Percentiles rank a stretch among this genome's conserved stretches.
These are phyloP conservation scores for Epinotia demarniana DNA, from an alignment of 2,888 invertebrate species.

Conservation along the genomic window DNA sequence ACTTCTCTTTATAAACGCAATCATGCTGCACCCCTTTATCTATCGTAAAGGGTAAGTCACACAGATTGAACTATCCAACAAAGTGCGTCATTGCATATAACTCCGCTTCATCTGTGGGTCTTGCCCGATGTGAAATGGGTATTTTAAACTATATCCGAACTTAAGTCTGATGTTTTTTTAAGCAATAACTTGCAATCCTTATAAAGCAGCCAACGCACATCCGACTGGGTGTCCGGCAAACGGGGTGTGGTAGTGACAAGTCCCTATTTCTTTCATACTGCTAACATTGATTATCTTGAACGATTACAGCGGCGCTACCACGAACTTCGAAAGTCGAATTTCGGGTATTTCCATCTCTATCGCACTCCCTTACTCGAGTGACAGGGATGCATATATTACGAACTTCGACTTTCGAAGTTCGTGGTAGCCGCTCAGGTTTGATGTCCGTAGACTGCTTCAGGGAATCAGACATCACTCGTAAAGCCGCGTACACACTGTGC, in stretches of 20 bases:
- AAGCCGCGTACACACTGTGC: too few species aligned
- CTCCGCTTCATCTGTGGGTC: neutral
- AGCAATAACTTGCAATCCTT: neutral
- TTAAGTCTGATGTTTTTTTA: constrained; percentile 25
- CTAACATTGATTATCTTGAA: neutral
- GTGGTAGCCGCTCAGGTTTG: too few species aligned
- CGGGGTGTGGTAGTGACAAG: neutral
- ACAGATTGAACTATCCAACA: neutral
- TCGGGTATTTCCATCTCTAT: too few species aligned
- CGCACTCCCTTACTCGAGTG: too few species aligned
- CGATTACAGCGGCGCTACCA: too few species aligned
- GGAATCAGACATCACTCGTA: constrained; percentile 29
- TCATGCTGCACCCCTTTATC: neutral
- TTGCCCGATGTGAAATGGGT: constrained; percentile 48
- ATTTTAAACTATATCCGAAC: constrained; percentile 47
- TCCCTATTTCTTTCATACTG: neutral
- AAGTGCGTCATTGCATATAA: neutral
- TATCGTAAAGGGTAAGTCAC: neutral
- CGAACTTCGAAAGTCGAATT: too few species aligned
- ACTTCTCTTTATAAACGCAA: neutral
- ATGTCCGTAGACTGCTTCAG: too few species aligned
- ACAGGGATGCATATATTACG: too few species aligned
- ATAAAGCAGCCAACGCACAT: neutral
- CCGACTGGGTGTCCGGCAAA: neutral
- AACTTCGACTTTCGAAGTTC: too few species aligned